phyloP scores from a whole-genome alignment of 2,888 invertebrate genomes.

The Allacma fusca region DNA sequence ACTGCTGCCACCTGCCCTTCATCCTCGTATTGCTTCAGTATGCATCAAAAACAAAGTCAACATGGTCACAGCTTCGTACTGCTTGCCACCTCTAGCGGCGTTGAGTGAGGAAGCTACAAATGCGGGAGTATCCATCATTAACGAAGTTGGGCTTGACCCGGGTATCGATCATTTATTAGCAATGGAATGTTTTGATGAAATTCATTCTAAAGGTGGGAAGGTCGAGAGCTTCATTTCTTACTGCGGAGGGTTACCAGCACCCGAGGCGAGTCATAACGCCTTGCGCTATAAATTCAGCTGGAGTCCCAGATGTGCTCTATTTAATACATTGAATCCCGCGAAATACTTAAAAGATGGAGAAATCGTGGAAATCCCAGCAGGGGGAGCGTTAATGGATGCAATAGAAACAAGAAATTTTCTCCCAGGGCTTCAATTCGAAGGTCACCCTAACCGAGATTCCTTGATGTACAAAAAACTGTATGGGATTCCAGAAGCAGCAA shows the following conservation, averaged over 20 bases:
- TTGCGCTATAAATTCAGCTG: constrained; percentile 69
- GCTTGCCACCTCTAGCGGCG: constrained; percentile 67
- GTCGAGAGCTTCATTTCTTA: constrained; percentile 68
- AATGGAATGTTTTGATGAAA: constrained; percentile 70
- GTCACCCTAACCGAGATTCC: constrained; percentile 96
- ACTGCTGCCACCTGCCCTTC: constrained; percentile 89
- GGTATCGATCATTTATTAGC: constrained; percentile 72
- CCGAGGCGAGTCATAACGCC: constrained; percentile 68
- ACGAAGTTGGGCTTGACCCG: constrained; percentile 71
- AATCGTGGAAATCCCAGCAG: constrained; percentile 82
- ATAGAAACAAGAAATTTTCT: constrained; percentile 84
- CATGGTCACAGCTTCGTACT: constrained; percentile 71
- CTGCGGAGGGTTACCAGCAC: constrained; percentile 71
- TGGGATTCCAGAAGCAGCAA: constrained; percentile 84
- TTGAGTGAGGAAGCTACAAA: constrained; percentile 66
- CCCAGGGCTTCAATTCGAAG: constrained; percentile 95
- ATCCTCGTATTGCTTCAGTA: constrained; percentile 78
- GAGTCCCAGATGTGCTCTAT: constrained; percentile 92
- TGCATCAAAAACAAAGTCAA: constrained; percentile 72
- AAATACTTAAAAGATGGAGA: constrained; percentile 77
- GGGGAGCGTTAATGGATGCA: constrained; percentile 85
- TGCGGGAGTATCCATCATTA: constrained; percentile 69
- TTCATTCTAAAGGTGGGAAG: constrained; percentile 66
- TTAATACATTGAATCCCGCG: constrained; percentile 89
- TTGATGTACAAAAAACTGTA: constrained; percentile 86